phyloP scores from a whole-genome alignment of 64 coral and sea anemone genomes.

The Montipora efflorescens region DNA sequence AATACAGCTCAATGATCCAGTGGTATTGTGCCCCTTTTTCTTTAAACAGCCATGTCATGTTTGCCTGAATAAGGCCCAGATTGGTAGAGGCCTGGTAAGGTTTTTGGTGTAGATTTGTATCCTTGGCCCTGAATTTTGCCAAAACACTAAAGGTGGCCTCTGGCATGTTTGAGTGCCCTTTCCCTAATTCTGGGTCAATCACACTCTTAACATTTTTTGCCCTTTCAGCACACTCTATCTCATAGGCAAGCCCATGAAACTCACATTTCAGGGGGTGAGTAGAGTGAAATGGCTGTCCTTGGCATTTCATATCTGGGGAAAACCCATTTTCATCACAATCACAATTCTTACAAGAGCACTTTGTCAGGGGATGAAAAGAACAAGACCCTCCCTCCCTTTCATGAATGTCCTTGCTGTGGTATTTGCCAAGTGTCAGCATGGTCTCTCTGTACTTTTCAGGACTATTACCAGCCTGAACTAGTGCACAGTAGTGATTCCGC shows the following conservation, averaged over 20 bases:
- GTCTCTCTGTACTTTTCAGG: slow-evolving; percentile 56
- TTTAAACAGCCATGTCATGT: neutral
- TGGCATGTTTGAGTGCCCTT: too few species aligned
- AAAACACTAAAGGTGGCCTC: too few species aligned
- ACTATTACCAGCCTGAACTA: slow-evolving; percentile 41
- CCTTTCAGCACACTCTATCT: slow-evolving; percentile 24
- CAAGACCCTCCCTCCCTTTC: slow-evolving; percentile 41
- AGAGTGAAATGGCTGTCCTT: slow-evolving; percentile 38
- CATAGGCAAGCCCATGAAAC: slow-evolving; percentile 57
- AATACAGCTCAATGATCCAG: neutral
- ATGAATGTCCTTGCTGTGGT: slow-evolving; percentile 47
- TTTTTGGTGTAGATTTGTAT: neutral
- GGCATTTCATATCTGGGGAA: slow-evolving; percentile 28
- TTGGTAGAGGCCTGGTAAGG: neutral
- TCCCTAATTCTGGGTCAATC: neutral
- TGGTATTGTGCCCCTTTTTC: neutral
- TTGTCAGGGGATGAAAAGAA: neutral
- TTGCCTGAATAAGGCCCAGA: neutral
- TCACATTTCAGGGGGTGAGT: slow-evolving; percentile 30
- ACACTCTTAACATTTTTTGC: neutral
- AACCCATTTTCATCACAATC: slow-evolving; percentile 49
- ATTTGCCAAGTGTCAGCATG: slow-evolving; percentile 21
- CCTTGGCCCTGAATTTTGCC: too few species aligned
- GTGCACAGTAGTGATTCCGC: slow-evolving; percentile 54
- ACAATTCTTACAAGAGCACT: slow-evolving; percentile 14